Base-by-base conservation (phyloP, 2,888 invertebrate species). In the Acleris literana region DNA sequence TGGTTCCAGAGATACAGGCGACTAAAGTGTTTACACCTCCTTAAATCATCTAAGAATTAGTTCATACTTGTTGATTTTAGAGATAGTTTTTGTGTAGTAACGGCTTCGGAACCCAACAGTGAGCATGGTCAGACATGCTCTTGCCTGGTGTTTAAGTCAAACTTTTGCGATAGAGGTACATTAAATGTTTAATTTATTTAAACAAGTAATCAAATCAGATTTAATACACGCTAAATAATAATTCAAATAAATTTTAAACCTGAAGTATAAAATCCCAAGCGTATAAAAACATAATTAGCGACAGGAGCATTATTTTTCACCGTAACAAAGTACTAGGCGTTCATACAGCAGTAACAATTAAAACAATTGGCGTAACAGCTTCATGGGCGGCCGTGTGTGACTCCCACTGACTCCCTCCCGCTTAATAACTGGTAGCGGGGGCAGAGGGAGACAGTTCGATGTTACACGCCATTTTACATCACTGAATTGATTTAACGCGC, bases 271-370 rank as follows among this genome's bases (percentile, higher is more conserved):
- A 29, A 9, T 39, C 13, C 9, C 43, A 63, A 48, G 16, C 49
- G 5, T 33, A 49, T 53, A 53, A 57, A 44, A 44, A 33, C 16
- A 13, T 22, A 51, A 61, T 60, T 51, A 56, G 20, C 9, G 7
- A 18, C 18, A 46, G 20, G 17, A 44, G 25, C 49, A 55, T 58
- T 13, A 53, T 33, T 61, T 55, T 61, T 61, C 61, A 66, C 29
- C 54, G 11, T 53, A 51, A 51, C 61, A 17, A 46, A 13, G 39
- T 61, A 65, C 65, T 29, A 61, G 58, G 59, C 59, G 69, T 74
- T 72, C 71, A 74, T 73, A 74, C 69, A 58, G 70, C 69, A 69
- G 72, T 74, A 69, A 74, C 71, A 70, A 73, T 74, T 74, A 70
- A 73, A 75, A 72, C 71, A 75, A 75, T 73, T 72, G 71, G 69